phyloP scores from a whole-genome alignment of 2,797 vertebrate species.

The Carcharodon carcharias region DNA sequence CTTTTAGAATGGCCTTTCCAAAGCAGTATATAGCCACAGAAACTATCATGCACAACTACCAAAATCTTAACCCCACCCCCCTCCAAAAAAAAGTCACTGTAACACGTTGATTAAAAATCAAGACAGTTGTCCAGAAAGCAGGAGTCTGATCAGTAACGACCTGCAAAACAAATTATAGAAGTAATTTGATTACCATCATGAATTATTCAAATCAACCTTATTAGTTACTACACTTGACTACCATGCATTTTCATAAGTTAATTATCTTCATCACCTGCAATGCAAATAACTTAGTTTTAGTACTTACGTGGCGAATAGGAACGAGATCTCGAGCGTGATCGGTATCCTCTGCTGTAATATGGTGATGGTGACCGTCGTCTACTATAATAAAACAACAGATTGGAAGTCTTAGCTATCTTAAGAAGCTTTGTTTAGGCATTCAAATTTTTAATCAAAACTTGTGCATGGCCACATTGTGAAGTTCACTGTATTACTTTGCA shows the following conservation, averaged over 20 bases:
- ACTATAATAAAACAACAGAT: conserved; percentile 47
- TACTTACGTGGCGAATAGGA: conserved; percentile 87
- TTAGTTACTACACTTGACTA: background rate
- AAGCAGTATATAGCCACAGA: conserved; percentile 37
- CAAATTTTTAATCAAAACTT: background rate
- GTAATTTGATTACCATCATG: background rate
- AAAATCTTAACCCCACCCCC: conserved; percentile 8
- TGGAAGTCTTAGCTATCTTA: background rate
- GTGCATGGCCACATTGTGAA: background rate
- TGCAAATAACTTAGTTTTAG: conserved; percentile 32
- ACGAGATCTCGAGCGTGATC: conserved; percentile 80
- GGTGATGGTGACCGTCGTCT: conserved; percentile 84
- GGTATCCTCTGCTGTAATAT: conserved; percentile 77
- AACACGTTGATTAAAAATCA: conserved; percentile 27
- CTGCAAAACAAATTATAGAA: conserved; percentile 45
- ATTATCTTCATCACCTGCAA: background rate
- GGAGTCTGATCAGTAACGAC: conserved; percentile 52
- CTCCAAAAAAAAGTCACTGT: background rate
- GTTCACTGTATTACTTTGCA: background rate
- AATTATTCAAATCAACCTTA: background rate
- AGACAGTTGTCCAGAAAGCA: conserved; percentile 37
- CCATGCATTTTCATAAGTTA: too few species aligned
- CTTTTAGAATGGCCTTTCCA: conserved; percentile 37
- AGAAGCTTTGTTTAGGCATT: background rate
- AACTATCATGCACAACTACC: conserved; percentile 37